Evolutionary conservation across 64 coral and sea anemone genomes (phyloP).

Genomic region (Trachythela sp.): DNA sequence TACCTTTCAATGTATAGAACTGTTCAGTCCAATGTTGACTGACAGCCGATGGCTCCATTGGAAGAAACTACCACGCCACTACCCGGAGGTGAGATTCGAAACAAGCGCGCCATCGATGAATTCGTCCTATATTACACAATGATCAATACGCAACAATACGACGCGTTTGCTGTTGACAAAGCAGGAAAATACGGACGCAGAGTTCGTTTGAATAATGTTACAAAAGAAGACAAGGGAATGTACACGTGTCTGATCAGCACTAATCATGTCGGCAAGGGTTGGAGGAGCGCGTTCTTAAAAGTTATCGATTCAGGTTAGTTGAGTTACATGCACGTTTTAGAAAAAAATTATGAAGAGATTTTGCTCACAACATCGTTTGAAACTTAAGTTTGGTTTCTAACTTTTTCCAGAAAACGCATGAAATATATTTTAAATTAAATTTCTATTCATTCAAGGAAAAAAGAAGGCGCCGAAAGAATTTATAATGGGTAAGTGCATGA

Average conservation of each 20-base stretch:
- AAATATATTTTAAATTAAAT: too few relatives aligned
- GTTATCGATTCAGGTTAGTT: too few relatives aligned
- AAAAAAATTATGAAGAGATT: too few relatives aligned
- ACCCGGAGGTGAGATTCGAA: conserved; percentile 9
- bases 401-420: too few relatives aligned
- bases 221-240: conserved; percentile 79
- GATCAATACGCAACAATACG: conserved; percentile 55
- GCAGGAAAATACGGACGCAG: conserved; percentile 48
- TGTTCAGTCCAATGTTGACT: conserved; percentile 78
- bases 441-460: too few relatives aligned
- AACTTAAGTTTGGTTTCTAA: too few relatives aligned
- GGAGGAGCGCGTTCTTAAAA: too few relatives aligned
- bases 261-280: too few relatives aligned
- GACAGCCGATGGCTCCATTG: conserved; percentile 95
- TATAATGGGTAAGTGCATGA: too few relatives aligned
- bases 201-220: conserved; percentile 50
- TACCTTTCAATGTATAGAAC: conserved; percentile 62
- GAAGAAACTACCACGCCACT: conserved; percentile 43
- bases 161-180: conserved; percentile 35
- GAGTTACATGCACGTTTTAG: too few relatives aligned
- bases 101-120: conserved; percentile 24
- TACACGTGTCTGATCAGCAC: conserved; percentile 82
- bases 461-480: too few relatives aligned
- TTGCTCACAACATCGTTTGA: too few relatives aligned
- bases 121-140: neutral